Percentiles rank a stretch among this genome's conserved stretches.
phyloP scores from a whole-genome alignment of 2,797 vertebrate species.

The Rhynchotus rufescens region DNA sequence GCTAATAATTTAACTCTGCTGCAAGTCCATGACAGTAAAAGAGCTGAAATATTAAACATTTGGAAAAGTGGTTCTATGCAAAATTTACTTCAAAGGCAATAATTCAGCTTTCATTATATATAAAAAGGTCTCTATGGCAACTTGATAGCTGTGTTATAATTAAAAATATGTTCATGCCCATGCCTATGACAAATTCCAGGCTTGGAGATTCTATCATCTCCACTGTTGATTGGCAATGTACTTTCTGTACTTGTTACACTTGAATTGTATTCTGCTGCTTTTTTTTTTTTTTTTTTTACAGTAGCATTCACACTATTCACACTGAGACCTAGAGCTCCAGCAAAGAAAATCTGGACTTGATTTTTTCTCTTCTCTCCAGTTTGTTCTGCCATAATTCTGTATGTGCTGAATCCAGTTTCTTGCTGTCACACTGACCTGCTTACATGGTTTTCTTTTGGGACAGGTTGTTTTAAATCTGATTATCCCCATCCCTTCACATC shows the following conservation, averaged over 20 bases:
- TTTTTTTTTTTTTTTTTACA: neutral
- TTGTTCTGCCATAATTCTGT: neutral
- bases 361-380: neutral
- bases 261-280: neutral
- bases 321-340: neutral
- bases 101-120: neutral
- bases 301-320: neutral
- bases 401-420: neutral
- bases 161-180: neutral
- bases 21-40: neutral
- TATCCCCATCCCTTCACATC: neutral
- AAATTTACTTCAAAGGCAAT: neutral
- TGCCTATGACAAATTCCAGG: neutral
- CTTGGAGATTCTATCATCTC: neutral
- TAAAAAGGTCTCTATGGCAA: neutral
- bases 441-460: accelerated
- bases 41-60: neutral
- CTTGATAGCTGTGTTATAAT: neutral
- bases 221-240: neutral
- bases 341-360: neutral
- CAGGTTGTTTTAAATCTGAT: neutral
- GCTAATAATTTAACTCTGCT: neutral
- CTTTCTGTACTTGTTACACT: neutral
- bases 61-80: neutral
- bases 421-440: neutral